Percentiles rank a stretch among this genome's conserved stretches.
These are phyloP conservation scores for Pangasius mekongensis DNA, from an alignment of 2,797 vertebrate genomes.

Conservation along the genomic window DNA sequence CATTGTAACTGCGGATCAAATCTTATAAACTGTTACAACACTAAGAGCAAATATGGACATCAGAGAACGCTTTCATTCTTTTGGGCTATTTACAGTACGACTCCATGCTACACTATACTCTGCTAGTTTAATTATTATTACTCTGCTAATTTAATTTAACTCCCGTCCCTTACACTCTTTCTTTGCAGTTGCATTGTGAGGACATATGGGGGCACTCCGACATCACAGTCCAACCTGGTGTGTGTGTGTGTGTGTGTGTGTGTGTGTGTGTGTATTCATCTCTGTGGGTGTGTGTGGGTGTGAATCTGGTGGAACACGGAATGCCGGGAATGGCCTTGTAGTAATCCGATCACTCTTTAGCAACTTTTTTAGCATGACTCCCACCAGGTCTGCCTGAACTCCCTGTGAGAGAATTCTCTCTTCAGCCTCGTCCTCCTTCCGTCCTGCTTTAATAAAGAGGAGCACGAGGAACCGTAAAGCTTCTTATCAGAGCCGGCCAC, in stretches of 20 bases:
- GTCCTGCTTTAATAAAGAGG: background rate
- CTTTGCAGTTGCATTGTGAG: slow-evolving; percentile 38
- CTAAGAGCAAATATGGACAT: background rate
- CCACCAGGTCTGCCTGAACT: background rate
- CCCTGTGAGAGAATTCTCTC: background rate
- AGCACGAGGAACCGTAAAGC: slow-evolving; percentile 39
- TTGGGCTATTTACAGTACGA: background rate
- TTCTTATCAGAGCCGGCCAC: slow-evolving; percentile 47
- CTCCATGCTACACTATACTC: background rate
- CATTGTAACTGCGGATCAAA: background rate
- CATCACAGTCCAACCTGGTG: slow-evolving; percentile 30
- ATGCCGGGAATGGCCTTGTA: slow-evolving; percentile 34
- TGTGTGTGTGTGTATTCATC: background rate
- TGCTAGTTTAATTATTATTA: background rate
- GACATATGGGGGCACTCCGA: slow-evolving; percentile 57
- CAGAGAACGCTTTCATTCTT: background rate
- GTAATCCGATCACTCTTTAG: slow-evolving; percentile 33
- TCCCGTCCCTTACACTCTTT: background rate
- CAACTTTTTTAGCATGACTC: slow-evolving; percentile 1
- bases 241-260: slow-evolving; percentile 16
- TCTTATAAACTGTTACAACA: background rate
- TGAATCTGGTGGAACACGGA: slow-evolving; percentile 4
- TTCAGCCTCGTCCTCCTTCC: background rate
- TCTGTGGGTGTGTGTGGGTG: slow-evolving; percentile 11
- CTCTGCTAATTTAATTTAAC: background rate